Base-by-base conservation (phyloP, 1,140 invertebrate genomes). In the Brachionus paranguensis region DNA sequence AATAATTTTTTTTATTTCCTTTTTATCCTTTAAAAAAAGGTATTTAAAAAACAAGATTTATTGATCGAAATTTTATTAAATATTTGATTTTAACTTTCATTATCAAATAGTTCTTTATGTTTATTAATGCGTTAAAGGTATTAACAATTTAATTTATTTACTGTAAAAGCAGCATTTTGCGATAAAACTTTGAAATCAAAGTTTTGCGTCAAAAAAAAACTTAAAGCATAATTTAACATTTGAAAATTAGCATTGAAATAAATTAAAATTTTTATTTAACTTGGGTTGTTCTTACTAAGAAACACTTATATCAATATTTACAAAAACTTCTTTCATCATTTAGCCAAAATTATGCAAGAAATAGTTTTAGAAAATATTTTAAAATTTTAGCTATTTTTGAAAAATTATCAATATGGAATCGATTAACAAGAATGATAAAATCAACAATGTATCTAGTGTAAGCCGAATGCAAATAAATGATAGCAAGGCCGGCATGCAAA, bases 401-500 rank as follows among this genome's bases (percentile, higher is more conserved):
- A 33, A 72, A 72, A 72, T 12, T 10, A 72, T 33, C 27, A 50
- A 74, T 43, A 74, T 76, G 72, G 72, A 76, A 50, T 37, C 45
- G 12, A 43, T 43, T 17, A 43, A 20, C 8, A 45, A 74, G 17
- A 47, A 20, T 74, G 37, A 6, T 7, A 45, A 8, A 14, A 76
- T 76, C 12, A 33, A 76, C 8, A 47, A 76, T 50, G 20, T 27
- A 27, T 76, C 72, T 14, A 76, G 33, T 53, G 78, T 81, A 14
- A 81, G 78, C 27, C 17, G 64, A 64, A 60, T 81, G 78, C 78
- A 81, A 12, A 81, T 81, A 64, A 81, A 90, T 86, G 89, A 91
- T 78, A 88, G 89, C 78, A 92, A 92, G 86, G 91, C 91, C 81
- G 92, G 92, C 12, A 92, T 92, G 91, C 86, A 89, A 86, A 90